These are phyloP conservation scores for Archaeoteleia sp. DNA, from an alignment of 2,888 invertebrate species.

Conservation along the genomic window DNA sequence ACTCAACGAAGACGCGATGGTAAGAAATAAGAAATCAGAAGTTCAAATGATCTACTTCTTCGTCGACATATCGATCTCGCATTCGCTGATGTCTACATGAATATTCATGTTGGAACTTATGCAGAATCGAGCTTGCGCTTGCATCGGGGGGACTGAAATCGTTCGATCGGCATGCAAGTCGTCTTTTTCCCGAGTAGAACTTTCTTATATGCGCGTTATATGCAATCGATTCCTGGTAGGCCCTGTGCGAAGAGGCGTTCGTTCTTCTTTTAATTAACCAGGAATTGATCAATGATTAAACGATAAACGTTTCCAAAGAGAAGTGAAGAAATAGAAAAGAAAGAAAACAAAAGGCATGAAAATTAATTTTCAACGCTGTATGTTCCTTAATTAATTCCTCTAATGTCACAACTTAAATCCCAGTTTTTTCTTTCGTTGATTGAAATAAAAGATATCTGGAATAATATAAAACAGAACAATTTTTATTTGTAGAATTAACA, in stretches of 20 bases:
- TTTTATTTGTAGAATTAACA: too few relatives aligned
- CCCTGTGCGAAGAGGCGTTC: constrained; percentile 44
- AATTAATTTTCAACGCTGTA: too few relatives aligned
- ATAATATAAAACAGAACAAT: too few relatives aligned
- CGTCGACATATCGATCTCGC: constrained; percentile 41
- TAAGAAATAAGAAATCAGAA: constrained; percentile 37
- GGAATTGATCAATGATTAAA: constrained; percentile 66
- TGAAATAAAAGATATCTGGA: too few relatives aligned
- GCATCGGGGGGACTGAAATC: constrained; percentile 35
- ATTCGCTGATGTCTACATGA: constrained; percentile 53
- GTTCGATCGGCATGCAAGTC: constrained; percentile 55
- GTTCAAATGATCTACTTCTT: constrained; percentile 51
- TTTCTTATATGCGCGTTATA: constrained; percentile 59
- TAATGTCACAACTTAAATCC: too few relatives aligned
- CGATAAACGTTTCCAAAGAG: constrained; percentile 60
- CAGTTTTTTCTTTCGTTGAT: too few relatives aligned
- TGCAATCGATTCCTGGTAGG: constrained; percentile 59
- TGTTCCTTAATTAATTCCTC: too few relatives aligned
- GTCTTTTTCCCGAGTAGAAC: constrained; percentile 58
- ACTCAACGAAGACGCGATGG: constrained; percentile 13
- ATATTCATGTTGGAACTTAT: constrained; percentile 66
- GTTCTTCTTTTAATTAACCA: constrained; percentile 68
- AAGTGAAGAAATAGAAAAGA: constrained; percentile 21
- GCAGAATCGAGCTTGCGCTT: constrained; percentile 56
- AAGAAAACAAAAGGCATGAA: constrained; percentile 17